Conservation (phyloP, 2,113 vertebrate species). For the Neodon shergylaensis region DNA sequence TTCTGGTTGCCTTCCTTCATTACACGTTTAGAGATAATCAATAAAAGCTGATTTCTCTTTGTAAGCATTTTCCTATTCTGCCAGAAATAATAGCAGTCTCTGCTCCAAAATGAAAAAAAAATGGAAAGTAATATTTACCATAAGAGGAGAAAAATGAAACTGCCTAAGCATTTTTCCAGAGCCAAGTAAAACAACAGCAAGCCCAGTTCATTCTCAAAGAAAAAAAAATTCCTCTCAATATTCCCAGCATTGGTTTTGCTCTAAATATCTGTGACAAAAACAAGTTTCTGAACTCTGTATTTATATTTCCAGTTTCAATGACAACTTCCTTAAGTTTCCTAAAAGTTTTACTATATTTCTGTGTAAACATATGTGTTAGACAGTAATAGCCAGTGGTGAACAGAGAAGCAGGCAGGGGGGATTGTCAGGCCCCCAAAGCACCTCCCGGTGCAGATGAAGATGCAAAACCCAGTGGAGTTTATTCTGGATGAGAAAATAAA, state of each 20-base stretch:
- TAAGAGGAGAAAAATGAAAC: constrained; percentile 73
- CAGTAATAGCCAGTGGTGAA: not conserved
- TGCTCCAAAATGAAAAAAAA: constrained; percentile 47
- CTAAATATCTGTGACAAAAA: constrained; percentile 38
- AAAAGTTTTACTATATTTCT: not conserved
- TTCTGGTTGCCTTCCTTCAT: constrained; percentile 64
- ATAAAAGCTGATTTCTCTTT: constrained; percentile 75
- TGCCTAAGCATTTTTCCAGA: not conserved
- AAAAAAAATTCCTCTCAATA: constrained; percentile 31
- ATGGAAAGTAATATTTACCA: constrained; percentile 67
- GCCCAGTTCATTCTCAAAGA: constrained; percentile 55
- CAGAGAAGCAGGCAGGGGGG: not conserved
- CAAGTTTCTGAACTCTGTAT: constrained; percentile 37
- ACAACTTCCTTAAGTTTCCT: not conserved
- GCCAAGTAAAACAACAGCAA: constrained; percentile 54
- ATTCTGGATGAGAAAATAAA: not conserved
- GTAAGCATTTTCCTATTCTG: constrained; percentile 71
- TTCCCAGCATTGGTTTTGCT: not conserved
- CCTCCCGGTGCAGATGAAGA: not conserved
- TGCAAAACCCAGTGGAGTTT: not conserved
- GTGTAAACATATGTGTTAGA: not conserved
- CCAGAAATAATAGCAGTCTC: constrained; percentile 28
- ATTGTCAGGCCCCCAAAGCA: not conserved
- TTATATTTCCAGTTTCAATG: not conserved
- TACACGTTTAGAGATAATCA: constrained; percentile 72